Conservation (phyloP, 2,113 vertebrate genomes). For the Anseranas semipalmata region DNA sequence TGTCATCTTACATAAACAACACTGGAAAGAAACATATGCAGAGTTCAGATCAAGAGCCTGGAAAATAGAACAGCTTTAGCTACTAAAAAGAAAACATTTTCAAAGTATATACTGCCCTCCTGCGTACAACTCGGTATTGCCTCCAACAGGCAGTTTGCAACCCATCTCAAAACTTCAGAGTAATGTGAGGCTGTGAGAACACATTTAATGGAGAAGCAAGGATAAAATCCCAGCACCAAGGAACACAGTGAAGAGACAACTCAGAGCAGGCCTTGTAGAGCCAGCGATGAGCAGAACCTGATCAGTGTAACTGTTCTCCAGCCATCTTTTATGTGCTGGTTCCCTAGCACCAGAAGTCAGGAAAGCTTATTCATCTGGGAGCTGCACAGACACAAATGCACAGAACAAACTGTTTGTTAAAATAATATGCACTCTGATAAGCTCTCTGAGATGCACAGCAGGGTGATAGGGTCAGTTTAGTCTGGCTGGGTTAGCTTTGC, state of each 20-base stretch:
- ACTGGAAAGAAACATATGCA: not conserved
- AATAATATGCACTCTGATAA: no score
- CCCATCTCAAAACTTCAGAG: not conserved
- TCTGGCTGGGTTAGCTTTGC: not conserved
- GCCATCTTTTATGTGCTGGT: not conserved
- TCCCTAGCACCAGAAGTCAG: not conserved
- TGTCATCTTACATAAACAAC: not conserved
- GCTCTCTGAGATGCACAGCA: no score
- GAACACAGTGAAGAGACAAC: not conserved
- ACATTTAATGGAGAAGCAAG: not conserved
- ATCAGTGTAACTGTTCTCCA: not conserved
- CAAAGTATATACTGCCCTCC: conserved; percentile 67
- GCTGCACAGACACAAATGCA: not conserved
- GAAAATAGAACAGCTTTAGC: not conserved
- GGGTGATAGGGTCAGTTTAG: not conserved
- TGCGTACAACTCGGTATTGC: conserved; percentile 23
- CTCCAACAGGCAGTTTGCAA: not conserved
- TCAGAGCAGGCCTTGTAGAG: rapidly evolving
- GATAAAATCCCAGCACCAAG: not conserved
- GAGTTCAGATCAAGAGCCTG: not conserved
- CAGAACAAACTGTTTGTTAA: not conserved
- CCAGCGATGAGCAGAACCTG: not conserved
- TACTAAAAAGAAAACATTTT: not conserved
- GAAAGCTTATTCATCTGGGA: not conserved
- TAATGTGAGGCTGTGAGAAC: not conserved